Base-by-base conservation (phyloP, 2,797 vertebrate species). In the Aulostomus chinensis region DNA sequence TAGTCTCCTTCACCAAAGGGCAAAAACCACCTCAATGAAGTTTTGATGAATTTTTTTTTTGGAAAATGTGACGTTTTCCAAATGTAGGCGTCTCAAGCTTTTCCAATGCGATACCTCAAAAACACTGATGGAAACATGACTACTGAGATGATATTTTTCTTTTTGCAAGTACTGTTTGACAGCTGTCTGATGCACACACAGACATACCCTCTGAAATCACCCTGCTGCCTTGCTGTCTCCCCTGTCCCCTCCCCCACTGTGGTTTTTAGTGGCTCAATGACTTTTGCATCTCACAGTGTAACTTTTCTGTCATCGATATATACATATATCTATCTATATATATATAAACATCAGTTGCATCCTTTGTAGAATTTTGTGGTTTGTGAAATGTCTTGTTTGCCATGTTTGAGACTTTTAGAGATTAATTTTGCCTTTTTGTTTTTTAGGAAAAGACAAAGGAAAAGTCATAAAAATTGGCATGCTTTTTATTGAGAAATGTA, bases 401-500 rank as follows among this genome's bases (percentile, higher is more conserved):
- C 77, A 86, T 88, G 87, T 85, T 80, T 79, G 54, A 81, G 58
- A 76, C 84, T 84, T 85, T 89, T 81, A 78, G 72, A 81, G 46
- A 78, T 65, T 76, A 72, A 80, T 80, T 84, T 77, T 80, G 62
- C 68, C 82, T 81, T 81, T 64, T 41, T 41, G 26, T 32, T 42
- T 47, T 39, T 28, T 41, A 52, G 48, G 32, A 41, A 76, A 76
- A 76, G 71, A 51, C 67, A 73, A 63, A n/a, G n/a, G 38, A 28
- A 30, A 48, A 29, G 21, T 12, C 7, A 9, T 17, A 55, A 56
- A 60, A 68, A 76, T 50, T 49, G 16, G 84, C 86, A 84, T 83
- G 86, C 82, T 86, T 88, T 87, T 87, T 87, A 79, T 67, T 74
- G 75, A 82, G 55, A 80, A 71, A 80, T 86, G 81, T 88, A 82